Evolutionary conservation across 2,888 invertebrate genomes (phyloP).

Genomic region (Nebria salina): DNA sequence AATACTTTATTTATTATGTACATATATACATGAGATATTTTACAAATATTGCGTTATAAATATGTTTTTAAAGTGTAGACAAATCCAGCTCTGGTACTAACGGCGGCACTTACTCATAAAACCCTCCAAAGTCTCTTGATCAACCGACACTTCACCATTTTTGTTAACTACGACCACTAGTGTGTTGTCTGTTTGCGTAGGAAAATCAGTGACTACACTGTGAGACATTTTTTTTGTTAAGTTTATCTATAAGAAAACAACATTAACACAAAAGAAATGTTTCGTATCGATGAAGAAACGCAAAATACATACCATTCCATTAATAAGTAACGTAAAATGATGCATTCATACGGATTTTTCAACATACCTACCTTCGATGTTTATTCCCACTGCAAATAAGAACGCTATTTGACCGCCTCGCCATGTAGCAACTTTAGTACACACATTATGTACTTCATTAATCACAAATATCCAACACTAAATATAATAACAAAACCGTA

Average conservation of each 20-base stretch:
- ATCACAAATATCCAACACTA: constrained; percentile 37
- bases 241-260: constrained; percentile 40
- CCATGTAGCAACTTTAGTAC: constrained; percentile 25
- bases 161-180: constrained; percentile 87
- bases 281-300: neutral
- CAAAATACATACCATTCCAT: neutral
- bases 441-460: constrained; percentile 22
- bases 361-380: constrained; percentile 32
- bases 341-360: constrained; percentile 4
- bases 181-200: constrained; percentile 69
- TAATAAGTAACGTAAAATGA: neutral
- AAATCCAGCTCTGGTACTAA: constrained; percentile 20
- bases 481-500: constrained; percentile 11
- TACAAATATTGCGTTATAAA: neutral
- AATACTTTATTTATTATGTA: constrained; percentile 14
- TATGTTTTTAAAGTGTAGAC: neutral
- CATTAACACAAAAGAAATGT: constrained; percentile 15
- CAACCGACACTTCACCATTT: constrained; percentile 85
- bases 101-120: constrained; percentile 74
- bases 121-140: constrained; percentile 81
- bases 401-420: constrained; percentile 42
- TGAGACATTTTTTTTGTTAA: constrained; percentile 58
- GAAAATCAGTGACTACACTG: constrained; percentile 62
- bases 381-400: constrained; percentile 35
- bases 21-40: neutral